A percentile compares a stretch with the other conserved stretches of the same genome.
phyloP scores from a whole-genome alignment of 2,797 vertebrate genomes.

The Neosalanx taihuensis region DNA sequence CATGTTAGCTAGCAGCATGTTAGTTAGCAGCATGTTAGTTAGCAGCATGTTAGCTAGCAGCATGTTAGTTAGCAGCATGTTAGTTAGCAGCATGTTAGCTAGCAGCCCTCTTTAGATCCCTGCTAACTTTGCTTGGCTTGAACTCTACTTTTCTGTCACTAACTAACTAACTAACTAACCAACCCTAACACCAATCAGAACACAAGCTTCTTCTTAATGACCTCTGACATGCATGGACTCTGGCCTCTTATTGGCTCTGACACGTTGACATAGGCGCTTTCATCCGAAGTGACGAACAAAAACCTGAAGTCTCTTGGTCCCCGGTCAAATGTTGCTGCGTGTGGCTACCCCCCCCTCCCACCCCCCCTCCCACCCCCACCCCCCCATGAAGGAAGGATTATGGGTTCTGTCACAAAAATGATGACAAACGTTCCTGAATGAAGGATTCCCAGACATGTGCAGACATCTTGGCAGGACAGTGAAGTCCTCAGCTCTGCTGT shows the following conservation, averaged over 20 bases:
- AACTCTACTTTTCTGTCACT: slow-evolving; percentile 41
- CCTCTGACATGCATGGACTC: slow-evolving; percentile 14
- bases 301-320: no score
- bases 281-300: no score
- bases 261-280: no score
- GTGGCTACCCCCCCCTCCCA: no score
- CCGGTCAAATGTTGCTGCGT: no score
- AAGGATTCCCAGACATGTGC: neutral
- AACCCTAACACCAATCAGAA: slow-evolving; percentile 28
- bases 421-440: neutral
- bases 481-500: neutral
- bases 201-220: neutral
- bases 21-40: no score
- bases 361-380: no score
- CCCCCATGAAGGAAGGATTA: no score
- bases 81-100: no score
- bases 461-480: neutral
- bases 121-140: slow-evolving; percentile 37
- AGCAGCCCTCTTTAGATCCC: slow-evolving; percentile 14
- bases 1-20: no score
- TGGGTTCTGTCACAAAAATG: no score
- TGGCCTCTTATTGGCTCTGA: slow-evolving; percentile 23
- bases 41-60: slow-evolving; percentile 33
- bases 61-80: no score
- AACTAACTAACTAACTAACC: slow-evolving; percentile 41